Conservation (phyloP, 2,113 vertebrate genomes). For the Montifringilla adamsi region DNA sequence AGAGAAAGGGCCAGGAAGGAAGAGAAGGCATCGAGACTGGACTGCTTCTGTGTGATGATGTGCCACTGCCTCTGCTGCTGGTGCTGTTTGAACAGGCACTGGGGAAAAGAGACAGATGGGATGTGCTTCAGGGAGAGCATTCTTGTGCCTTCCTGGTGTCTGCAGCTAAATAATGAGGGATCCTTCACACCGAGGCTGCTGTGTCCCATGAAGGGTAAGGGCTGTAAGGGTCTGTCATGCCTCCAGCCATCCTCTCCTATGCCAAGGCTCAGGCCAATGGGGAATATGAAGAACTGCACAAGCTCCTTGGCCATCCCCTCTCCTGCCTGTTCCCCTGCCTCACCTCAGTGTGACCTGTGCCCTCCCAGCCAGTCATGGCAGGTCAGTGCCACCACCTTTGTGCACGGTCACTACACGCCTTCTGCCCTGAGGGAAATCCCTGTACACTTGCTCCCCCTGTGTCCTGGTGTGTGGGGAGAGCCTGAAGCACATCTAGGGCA, state of each 20-base stretch:
- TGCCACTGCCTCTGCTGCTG: neutral
- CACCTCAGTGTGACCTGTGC: fast-evolving
- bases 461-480: neutral
- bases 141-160: neutral
- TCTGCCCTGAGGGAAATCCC: neutral
- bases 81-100: fast-evolving
- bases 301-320: neutral
- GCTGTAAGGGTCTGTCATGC: neutral
- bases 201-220: neutral
- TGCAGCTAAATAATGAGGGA: neutral
- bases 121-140: neutral
- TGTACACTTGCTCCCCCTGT: fast-evolving
- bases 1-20: neutral
- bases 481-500: neutral
- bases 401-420: fast-evolving
- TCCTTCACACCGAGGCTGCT: neutral
- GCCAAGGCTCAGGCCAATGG: neutral
- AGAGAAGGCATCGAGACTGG: fast-evolving
- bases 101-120: neutral
- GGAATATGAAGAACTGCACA: neutral
- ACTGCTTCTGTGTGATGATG: neutral
- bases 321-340: neutral
- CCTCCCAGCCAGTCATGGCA: neutral
- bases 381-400: neutral
- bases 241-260: neutral